These are phyloP conservation scores for Onthophagus sagittarius DNA, from an alignment of 2,888 invertebrate species.

Conservation along the genomic window DNA sequence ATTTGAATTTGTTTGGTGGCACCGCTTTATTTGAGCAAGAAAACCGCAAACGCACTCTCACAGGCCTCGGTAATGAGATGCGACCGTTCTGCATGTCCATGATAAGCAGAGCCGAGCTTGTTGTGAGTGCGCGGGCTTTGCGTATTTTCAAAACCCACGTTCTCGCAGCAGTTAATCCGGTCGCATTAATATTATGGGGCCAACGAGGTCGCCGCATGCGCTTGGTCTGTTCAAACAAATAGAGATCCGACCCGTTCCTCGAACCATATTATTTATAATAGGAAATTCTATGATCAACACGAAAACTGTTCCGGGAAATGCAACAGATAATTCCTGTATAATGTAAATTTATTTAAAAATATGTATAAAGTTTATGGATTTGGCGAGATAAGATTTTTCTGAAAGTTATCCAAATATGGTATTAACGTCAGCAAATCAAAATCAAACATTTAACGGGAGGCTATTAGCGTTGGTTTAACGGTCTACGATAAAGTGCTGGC, in stretches of 20 bases:
- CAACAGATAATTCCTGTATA: too few relatives aligned
- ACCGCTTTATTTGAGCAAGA: conserved; percentile 5
- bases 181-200: not conserved
- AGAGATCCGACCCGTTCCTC: not conserved
- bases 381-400: not conserved
- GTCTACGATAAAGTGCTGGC: not conserved
- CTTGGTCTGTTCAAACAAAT: not conserved
- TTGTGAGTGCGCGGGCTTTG: not conserved
- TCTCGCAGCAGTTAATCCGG: not conserved
- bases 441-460: not conserved
- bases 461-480: not conserved
- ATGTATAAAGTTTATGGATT: too few relatives aligned
- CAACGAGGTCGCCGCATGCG: not conserved
- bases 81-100: not conserved
- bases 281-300: not conserved
- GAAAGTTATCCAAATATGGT: not conserved
- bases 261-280: not conserved
- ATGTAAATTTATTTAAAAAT: too few relatives aligned
- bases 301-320: not conserved
- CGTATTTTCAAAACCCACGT: not conserved
- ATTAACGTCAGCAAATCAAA: not conserved
- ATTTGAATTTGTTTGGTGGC: not conserved
- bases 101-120: not conserved
- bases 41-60: conserved; percentile 10
- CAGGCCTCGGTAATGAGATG: conserved; percentile 2